Conservation (phyloP, 2,797 vertebrate species). For the Melanotaenia maccullochi region DNA sequence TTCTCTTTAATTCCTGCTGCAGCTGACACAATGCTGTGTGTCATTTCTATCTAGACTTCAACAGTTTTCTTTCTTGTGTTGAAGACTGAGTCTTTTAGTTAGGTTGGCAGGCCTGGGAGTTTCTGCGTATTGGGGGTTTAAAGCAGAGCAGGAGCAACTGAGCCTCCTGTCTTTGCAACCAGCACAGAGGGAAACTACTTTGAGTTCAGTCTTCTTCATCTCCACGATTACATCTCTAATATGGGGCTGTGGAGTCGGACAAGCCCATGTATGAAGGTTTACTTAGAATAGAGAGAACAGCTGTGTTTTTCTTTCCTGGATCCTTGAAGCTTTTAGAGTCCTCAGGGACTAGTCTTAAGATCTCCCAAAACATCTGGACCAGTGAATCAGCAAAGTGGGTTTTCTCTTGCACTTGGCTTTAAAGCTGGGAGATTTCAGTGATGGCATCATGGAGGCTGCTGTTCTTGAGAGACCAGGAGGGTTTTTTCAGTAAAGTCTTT, state of each 20-base stretch:
- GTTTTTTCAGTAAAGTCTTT: background rate
- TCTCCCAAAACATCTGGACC: too few species aligned
- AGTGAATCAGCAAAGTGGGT: too few species aligned
- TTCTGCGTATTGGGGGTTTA: background rate
- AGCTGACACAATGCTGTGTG: background rate
- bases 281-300: background rate
- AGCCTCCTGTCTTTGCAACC: background rate
- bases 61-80: background rate
- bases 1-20: background rate
- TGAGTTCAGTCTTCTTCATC: background rate
- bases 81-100: background rate
- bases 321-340: background rate
- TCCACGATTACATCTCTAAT: background rate
- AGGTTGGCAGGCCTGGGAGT: background rate
- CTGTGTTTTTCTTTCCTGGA: background rate
- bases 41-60: background rate
- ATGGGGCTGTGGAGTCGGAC: background rate
- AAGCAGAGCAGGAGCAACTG: too few species aligned
- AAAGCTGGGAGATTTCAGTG: background rate
- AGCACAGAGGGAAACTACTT: background rate
- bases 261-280: background rate
- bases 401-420: background rate
- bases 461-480: background rate
- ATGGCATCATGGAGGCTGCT: background rate
- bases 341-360: background rate